Base-by-base conservation (phyloP, 2,797 vertebrate genomes). In the Propithecus deckenii region DNA sequence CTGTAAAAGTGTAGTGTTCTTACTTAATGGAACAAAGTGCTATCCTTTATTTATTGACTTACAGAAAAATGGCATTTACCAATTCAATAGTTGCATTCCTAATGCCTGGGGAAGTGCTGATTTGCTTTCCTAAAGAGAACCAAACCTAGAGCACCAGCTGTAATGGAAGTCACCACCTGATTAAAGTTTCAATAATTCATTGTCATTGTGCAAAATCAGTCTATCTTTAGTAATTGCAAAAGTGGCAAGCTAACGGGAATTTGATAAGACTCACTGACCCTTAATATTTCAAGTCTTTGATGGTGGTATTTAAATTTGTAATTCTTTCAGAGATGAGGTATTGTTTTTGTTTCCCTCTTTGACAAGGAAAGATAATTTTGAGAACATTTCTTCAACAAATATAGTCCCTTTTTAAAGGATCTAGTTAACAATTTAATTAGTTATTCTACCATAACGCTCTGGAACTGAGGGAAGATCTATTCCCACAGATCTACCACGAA, bases 161-260 rank as follows among this genome's bases (percentile, higher is more conserved):
- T 65, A 76, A 41, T 38, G 46, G 59, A 78, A 80, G 32, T 75
- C 78, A 43, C 28, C 28, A 46, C 13, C 48, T 84, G 65, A 96
- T 87, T 92, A 96, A 84, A 57, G 7, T 87, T 92, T 94, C 71
- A 91, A 71, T 86, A 94, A 92, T 89, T 92, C 65, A 95, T 75
- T 92, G 63, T 92, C 79, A 84, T 90, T 38, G 52, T 61, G 69
- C 28, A 59, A 87, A 72, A 87, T 91, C 71, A 92, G 28, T 94
- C 52, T 92, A 25, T 95, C 72, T 76, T 87, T 46, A 59, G 43
- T 89, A 83, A 94, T 57, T 87, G 75, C 43, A 90, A 94, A 95
- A 55, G 43, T 93, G 81, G 43, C 69, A 84, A 67, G 41, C 87
- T 90, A 92, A 90, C 80, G 32, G 38, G 41, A 25, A 92, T 79